phyloP scores from a whole-genome alignment of 2,797 vertebrate genomes.

The Parauchenoglanis punctatus region DNA sequence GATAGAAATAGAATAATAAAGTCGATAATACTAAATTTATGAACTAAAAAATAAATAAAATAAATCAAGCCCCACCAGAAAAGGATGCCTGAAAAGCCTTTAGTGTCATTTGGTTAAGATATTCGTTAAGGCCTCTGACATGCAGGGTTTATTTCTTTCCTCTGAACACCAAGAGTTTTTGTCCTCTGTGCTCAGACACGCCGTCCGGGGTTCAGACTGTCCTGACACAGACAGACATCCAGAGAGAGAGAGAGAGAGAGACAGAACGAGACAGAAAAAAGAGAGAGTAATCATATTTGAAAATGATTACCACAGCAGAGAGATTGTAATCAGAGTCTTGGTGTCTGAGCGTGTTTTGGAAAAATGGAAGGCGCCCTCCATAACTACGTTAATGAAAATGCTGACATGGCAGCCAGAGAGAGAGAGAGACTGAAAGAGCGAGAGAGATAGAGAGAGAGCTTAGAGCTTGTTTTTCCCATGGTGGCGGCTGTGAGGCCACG shows the following conservation, averaged over 20 bases:
- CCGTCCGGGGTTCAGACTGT: neutral
- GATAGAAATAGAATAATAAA: neutral
- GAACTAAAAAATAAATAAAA: neutral
- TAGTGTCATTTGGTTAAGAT: neutral
- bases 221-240: conserved; percentile 6
- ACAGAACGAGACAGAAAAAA: neutral
- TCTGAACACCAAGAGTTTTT: neutral
- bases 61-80: neutral
- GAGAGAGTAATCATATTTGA: conserved; percentile 49
- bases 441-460: neutral
- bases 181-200: neutral
- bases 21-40: neutral
- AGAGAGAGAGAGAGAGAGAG: conserved; percentile 15
- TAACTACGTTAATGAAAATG: conserved; percentile 59
- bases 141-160: neutral
- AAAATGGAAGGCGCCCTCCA: conserved; percentile 49
- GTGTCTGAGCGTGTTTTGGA: conserved; percentile 55
- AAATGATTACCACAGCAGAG: conserved; percentile 48
- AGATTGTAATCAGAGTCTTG: conserved; percentile 55
- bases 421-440: neutral
- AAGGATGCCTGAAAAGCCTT: neutral
- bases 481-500: conserved; percentile 26
- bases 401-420: conserved; percentile 48
- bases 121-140: neutral
- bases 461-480: conserved; percentile 45